These are phyloP conservation scores for Madoqua kirkii DNA, from an alignment of 2,113 vertebrate species.

Conservation along the genomic window DNA sequence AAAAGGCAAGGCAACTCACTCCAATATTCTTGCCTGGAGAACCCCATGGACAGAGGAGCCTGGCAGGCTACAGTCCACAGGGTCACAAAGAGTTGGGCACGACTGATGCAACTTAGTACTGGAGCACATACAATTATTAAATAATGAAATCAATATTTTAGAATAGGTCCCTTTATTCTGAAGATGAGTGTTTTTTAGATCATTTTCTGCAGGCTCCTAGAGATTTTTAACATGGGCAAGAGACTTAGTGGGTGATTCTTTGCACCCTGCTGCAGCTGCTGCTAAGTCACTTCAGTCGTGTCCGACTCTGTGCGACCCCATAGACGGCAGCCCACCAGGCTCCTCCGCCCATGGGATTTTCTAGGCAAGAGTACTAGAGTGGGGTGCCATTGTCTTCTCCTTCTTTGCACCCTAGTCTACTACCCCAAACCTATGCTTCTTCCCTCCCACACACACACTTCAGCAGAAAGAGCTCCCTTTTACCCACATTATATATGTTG, in stretches of 20 bases:
- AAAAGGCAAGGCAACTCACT: neutral
- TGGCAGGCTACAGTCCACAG: neutral
- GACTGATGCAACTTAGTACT: neutral
- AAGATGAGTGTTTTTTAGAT: neutral
- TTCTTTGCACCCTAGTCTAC: rapidly evolving
- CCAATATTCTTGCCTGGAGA: neutral
- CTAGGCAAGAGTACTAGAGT: too few relatives aligned
- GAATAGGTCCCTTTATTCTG: neutral
- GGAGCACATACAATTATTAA: neutral
- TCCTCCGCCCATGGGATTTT: too few relatives aligned
- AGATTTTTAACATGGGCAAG: neutral
- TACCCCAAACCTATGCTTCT: rapidly evolving
- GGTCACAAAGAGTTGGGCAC: rapidly evolving
- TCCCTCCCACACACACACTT: rapidly evolving
- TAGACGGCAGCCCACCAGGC: too few relatives aligned
- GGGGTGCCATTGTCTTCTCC: too few relatives aligned
- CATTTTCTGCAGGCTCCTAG: neutral
- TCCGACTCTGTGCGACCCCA: too few relatives aligned
- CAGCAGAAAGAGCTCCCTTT: neutral
- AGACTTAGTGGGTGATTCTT: neutral
- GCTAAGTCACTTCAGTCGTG: too few relatives aligned
- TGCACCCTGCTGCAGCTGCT: neutral
- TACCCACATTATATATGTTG: neutral
- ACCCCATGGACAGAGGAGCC: neutral
- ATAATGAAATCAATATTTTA: neutral